Evolutionary conservation across 2,888 invertebrate genomes (phyloP), one percentile per base, ranked within the genome.

Genomic region (Pollenia griseotomentosa): DNA sequence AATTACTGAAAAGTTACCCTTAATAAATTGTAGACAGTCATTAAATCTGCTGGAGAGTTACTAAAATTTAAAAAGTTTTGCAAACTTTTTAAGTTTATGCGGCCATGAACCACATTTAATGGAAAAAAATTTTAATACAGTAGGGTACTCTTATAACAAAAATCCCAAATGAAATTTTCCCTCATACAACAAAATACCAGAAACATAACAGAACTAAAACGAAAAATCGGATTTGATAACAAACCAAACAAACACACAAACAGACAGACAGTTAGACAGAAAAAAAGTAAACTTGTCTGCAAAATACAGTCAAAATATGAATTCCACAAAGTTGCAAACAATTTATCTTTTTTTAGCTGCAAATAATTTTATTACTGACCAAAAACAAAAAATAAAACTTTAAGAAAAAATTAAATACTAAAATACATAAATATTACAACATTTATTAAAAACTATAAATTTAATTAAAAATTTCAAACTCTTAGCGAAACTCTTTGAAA

Each of bases 391-490:
- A n/a, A 59, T 4, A 14, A 16, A 61, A 53, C 33, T 33, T 33
- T n/a, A 53, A 12, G 44, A 9, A 19, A 65, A 83, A 70, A 46
- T 48, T 11, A 63, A 48, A 63, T 51, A 74, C 10, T 53, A 11
- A 68, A 73, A 78, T 78, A 80, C 23, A 73, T 57, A 74, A 73
- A 83, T 82, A 83, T 86, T 83, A 86, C 87, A 82, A 84, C 84
- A 87, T 84, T 81, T 87, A 87, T 81, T 87, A 74, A 81, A 87
- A 87, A 74, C 77, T 84, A 82, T 87, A 87, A 84, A 87, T 87
- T 84, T 84, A 87, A 87, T 87, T 87, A 87, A 78, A 40, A 70
- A 82, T 78, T 81, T 68, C 16, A 84, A 84, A 74, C 80, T 75
- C 48, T 74, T 61, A 59, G 51, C 51, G 65, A 75, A 77, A 82